phyloP scores from a whole-genome alignment of 2,797 vertebrate species.

The Onychomys torridus region DNA sequence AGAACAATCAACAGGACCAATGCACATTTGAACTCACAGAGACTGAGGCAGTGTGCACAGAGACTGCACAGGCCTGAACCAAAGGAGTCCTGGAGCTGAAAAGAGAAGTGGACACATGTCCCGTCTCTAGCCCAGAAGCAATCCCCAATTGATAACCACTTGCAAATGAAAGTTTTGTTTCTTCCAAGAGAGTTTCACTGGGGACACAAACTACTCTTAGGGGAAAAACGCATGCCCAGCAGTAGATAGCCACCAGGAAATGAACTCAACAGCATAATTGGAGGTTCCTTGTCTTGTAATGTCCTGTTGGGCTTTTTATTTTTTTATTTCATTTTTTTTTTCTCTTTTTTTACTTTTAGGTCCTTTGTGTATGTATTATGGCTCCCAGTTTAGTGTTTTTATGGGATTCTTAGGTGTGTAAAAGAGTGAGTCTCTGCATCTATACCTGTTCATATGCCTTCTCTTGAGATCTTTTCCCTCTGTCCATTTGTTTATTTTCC shows the following conservation, averaged over 20 bases:
- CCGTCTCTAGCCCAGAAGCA: not conserved
- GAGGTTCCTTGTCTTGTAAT: too few relatives aligned
- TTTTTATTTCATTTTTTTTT: not conserved
- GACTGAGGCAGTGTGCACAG: not conserved
- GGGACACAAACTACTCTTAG: not conserved
- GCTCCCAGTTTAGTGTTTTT: not conserved
- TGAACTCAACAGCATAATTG: not conserved
- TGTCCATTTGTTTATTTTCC: not conserved
- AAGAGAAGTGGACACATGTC: not conserved
- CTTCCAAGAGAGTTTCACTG: not conserved
- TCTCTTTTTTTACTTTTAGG: not conserved
- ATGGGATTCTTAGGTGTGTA: not conserved
- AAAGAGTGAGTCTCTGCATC: not conserved
- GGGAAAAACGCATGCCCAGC: too few relatives aligned
- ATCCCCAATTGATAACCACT: not conserved
- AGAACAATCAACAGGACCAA: not conserved
- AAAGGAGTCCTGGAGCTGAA: not conserved
- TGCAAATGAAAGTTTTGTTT: not conserved
- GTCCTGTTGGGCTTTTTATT: too few relatives aligned
- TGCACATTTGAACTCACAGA: not conserved
- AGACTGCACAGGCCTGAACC: not conserved
- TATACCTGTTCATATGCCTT: not conserved
- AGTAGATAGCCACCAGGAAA: not conserved
- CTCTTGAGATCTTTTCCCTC: too few relatives aligned
- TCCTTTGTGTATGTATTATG: not conserved